Evolutionary conservation across 2,888 invertebrate genomes (phyloP), one percentile per base, ranked within the genome.

Genomic region (Salticus scenicus): DNA sequence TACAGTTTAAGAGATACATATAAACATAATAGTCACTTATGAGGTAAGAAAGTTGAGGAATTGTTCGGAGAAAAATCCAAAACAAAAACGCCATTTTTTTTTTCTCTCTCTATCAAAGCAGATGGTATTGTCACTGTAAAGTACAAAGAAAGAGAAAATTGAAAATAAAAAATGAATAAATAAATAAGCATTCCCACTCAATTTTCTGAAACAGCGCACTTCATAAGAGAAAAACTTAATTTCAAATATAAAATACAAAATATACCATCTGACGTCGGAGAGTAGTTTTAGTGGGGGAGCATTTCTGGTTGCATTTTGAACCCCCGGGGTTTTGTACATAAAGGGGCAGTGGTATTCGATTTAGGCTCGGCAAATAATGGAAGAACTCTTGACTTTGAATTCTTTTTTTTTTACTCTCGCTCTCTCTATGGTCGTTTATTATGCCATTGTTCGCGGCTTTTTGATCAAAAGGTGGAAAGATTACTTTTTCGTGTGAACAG

Each of bases 271-370:
- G 57, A 57, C 24, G 31, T n/a, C 2, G 27, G 27, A 28, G 28
- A 28, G 64, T n/a, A n/a, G n/a, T n/a, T n/a, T n/a, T n/a, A n/a
- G n/a, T n/a, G n/a, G n/a, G n/a, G n/a, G 20, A 66, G 33, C 31
- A 0, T 20, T 30, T n/a, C 24, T 57, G 57, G 57, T 24, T 41
- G 66, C 41, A 17, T 71, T n/a, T 64, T 27, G 64, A 79, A 41
- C 42, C 67, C 80, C 67, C 33, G 66, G 30, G 67, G 79, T 47
- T 41, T 41, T 42, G 41, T 30, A 51, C 74, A 74, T 57, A 74
- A 73, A 73, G 67, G 30, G 67, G 69, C 69, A 33, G 69, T 37
- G 42, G 63, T 12, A 81, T 81, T 81, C 81, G 81, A 81, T 81
- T 81, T 81, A 70, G 51, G 47, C 27, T 28, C 47, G 37, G 28